Percentiles rank a stretch among this genome's conserved stretches.
phyloP scores from a whole-genome alignment of 2,797 vertebrate species.

The Rhincodon typus region DNA sequence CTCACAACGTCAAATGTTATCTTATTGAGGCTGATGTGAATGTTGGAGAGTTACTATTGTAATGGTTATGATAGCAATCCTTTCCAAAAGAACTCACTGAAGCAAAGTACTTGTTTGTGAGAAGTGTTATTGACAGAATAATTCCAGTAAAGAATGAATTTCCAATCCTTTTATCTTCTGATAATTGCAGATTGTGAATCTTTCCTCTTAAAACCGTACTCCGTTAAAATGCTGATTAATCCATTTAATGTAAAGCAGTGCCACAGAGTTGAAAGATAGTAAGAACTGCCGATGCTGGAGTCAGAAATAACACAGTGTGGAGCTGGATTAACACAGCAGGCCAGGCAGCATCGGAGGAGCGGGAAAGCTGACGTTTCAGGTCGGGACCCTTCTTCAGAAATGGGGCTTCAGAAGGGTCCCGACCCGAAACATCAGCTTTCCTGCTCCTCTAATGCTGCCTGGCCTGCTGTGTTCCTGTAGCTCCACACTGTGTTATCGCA shows the following conservation, averaged over 20 bases:
- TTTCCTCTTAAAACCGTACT: background rate
- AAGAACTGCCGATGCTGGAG: too few species aligned
- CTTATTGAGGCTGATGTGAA: background rate
- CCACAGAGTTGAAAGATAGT: background rate
- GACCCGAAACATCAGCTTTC: too few species aligned
- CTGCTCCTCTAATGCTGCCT: too few species aligned
- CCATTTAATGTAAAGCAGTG: background rate
- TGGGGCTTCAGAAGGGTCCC: too few species aligned
- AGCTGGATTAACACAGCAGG: too few species aligned
- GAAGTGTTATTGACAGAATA: background rate
- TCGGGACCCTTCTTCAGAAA: too few species aligned
- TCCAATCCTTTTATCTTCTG: background rate
- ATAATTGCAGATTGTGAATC: too few species aligned
- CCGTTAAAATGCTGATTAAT: constrained; percentile 10
- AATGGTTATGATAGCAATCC: background rate
- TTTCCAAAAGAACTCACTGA: background rate
- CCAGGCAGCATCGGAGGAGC: too few species aligned
- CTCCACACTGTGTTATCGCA: too few species aligned
- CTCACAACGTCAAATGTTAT: background rate
- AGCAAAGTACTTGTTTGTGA: background rate
- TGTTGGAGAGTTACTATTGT: background rate
- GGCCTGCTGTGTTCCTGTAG: too few species aligned
- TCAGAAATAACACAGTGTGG: too few species aligned
- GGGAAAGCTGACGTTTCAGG: too few species aligned
- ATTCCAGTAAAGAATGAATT: background rate